These are phyloP conservation scores for Lysiphlebus fabarum DNA, from an alignment of 1,140 invertebrate species.

Conservation along the genomic window DNA sequence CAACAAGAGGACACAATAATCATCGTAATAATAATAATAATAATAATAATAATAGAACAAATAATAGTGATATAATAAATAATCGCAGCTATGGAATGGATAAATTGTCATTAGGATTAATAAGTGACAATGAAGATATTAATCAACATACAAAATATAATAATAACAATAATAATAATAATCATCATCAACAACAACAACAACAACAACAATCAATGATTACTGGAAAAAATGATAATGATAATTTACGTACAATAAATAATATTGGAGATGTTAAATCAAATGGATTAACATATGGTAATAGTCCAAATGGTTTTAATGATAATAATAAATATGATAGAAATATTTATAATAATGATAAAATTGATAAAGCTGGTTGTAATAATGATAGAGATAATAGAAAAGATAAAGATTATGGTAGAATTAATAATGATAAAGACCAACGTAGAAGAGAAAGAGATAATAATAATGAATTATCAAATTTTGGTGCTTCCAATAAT, in stretches of 20 bases:
- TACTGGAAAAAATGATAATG: too few relatives aligned
- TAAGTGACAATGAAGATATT: conserved; percentile 22
- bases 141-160: conserved; percentile 1
- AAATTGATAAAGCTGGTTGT: not conserved
- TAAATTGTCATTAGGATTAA: conserved; percentile 23
- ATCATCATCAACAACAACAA: too few relatives aligned
- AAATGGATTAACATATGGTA: not conserved
- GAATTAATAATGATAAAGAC: conserved; percentile 2
- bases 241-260: too few relatives aligned
- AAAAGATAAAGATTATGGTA: not conserved
- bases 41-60: conserved; percentile 31
- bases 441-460: conserved; percentile 5
- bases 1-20: too few relatives aligned
- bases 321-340: not conserved
- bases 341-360: conserved; percentile 1
- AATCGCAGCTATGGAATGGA: conserved; percentile 19
- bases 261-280: not conserved
- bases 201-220: too few relatives aligned
- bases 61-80: conserved; percentile 35
- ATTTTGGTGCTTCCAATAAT: not conserved
- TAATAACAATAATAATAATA: too few relatives aligned
- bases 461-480: conserved; percentile 5
- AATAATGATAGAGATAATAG: not conserved
- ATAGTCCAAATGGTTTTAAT: conserved; percentile 11
- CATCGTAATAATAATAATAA: too few relatives aligned